A percentile compares a stretch with the other conserved stretches of the same genome.
Conservation (phyloP, 2,797 vertebrate species). For the Coranthus polyacanthus region DNA sequence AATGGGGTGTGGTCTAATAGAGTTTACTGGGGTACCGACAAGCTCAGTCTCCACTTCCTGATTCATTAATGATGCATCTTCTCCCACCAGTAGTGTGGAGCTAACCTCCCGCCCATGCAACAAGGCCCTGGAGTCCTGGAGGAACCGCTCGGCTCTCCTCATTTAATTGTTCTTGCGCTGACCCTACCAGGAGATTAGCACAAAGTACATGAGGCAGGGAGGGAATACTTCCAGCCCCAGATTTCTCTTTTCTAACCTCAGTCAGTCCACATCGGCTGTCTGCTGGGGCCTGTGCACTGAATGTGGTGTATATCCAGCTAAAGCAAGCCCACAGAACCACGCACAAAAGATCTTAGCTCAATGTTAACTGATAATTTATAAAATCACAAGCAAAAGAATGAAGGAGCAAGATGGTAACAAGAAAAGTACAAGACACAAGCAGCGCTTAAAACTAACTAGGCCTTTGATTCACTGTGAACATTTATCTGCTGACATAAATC, state of each 20-base stretch:
- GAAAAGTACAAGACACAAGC: not conserved
- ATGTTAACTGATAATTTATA: conserved; percentile 2
- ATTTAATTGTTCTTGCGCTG: conserved; percentile 79
- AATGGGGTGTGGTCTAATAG: conserved; percentile 85
- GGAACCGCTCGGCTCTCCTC: conserved; percentile 67
- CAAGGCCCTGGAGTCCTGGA: conserved; percentile 64
- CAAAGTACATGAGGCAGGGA: conserved; percentile 45
- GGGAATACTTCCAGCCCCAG: conserved; percentile 50
- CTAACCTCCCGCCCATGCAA: conserved; percentile 66
- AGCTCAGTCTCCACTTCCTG: conserved; percentile 74
- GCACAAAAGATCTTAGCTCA: not conserved
- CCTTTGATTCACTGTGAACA: conserved; percentile 16
- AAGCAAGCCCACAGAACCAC: conserved; percentile 22
- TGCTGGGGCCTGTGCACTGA: conserved; percentile 1
- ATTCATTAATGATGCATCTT: conserved; percentile 83
- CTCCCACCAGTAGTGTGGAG: conserved; percentile 64
- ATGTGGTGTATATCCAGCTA: conserved; percentile 35
- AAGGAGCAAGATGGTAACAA: not conserved
- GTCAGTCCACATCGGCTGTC: conserved; percentile 42
- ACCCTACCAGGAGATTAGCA: conserved; percentile 68
- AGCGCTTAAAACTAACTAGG: not conserved
- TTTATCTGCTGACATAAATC: conserved; percentile 35
- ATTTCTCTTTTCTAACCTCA: conserved; percentile 59
- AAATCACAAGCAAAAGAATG: not conserved
- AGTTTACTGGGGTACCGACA: conserved; percentile 76